phyloP scores from a whole-genome alignment of 2,888 invertebrate genomes.

The Stenodema calcarata region DNA sequence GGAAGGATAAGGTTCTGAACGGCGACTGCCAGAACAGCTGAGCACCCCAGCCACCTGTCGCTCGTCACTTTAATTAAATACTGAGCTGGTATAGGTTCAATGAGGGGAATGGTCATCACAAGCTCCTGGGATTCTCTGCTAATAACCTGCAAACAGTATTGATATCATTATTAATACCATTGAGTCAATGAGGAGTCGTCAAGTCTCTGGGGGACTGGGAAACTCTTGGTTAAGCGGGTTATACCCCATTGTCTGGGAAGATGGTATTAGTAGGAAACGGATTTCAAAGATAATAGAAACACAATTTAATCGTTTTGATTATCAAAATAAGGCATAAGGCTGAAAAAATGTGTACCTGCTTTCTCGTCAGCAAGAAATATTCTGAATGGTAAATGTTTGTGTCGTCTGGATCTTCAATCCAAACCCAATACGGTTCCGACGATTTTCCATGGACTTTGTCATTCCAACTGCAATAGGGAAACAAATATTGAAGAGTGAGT shows the following conservation, averaged over 20 bases:
- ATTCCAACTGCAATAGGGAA: constrained; percentile 73
- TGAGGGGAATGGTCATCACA: constrained; percentile 93
- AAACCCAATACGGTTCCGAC: constrained; percentile 93
- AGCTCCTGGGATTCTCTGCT: constrained; percentile 80
- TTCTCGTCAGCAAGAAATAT: constrained; percentile 82
- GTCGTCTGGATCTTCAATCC: constrained; percentile 95
- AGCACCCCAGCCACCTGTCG: constrained; percentile 80
- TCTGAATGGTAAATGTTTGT: constrained; percentile 97
- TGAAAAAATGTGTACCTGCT: constrained; percentile 75
- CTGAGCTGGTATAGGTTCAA: constrained; percentile 88
- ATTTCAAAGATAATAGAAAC: no score
- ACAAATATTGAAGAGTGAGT: no score
- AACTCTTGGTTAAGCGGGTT: no score
- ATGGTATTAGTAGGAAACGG: no score
- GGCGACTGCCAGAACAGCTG: constrained; percentile 69
- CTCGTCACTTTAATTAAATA: constrained; percentile 88
- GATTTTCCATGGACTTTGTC: constrained; percentile 87
- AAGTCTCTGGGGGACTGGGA: no score
- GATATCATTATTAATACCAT: no score
- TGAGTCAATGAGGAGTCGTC: no score
- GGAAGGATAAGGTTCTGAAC: constrained; percentile 91
- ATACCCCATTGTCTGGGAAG: no score
- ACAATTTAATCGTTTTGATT: no score
- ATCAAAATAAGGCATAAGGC: no score
- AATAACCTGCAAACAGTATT: constrained; percentile 67